Evolutionary conservation across 2,113 vertebrate species (phyloP).

Genomic region (Gymnorhina tibicen): DNA sequence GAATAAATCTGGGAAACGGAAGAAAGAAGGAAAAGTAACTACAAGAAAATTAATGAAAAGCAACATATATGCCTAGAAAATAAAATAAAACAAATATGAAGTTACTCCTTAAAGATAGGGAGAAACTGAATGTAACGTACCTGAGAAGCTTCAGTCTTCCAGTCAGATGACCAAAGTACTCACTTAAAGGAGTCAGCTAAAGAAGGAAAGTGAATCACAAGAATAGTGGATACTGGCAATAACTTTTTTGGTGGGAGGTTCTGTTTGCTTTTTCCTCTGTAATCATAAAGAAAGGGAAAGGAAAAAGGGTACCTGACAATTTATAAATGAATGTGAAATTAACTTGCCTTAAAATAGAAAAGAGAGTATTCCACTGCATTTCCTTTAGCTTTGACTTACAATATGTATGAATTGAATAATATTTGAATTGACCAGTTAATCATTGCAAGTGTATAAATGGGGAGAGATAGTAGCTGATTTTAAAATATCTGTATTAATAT

Average conservation of each 20-base stretch:
- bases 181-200: not conserved
- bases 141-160: not conserved
- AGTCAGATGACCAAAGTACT: not conserved
- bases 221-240: not conserved
- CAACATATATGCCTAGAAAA: not conserved
- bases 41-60: not conserved
- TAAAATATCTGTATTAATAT: not conserved
- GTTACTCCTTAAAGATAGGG: not conserved
- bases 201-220: not conserved
- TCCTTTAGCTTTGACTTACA: not conserved
- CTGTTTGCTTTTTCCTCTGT: not conserved
- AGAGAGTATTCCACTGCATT: not conserved
- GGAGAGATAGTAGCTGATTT: not conserved
- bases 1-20: not conserved
- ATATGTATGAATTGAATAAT: not conserved
- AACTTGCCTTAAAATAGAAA: not conserved
- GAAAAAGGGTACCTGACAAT: not conserved
- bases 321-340: not conserved
- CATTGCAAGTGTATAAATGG: not conserved
- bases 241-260: not conserved
- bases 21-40: not conserved
- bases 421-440: not conserved
- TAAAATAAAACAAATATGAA: not conserved
- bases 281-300: not conserved
- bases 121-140: fast-evolving